phyloP scores from a whole-genome alignment of 1,140 invertebrate species.

The Drosophila mayri region DNA sequence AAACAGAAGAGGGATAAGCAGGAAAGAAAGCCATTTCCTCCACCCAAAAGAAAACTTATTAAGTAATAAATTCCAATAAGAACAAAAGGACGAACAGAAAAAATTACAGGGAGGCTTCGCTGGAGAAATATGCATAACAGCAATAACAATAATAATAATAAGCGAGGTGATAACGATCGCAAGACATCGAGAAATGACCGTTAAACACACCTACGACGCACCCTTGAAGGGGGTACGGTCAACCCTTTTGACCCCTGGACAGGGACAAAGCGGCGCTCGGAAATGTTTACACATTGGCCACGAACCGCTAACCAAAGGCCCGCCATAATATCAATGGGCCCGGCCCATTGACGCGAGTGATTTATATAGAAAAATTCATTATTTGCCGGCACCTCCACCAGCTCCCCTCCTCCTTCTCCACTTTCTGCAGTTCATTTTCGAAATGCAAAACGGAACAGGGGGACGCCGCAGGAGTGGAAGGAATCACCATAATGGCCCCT shows the following conservation, averaged over 20 bases:
- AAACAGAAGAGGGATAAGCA: not conserved
- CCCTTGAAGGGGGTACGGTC: slow-evolving; percentile 9
- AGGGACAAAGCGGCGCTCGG: slow-evolving; percentile 51
- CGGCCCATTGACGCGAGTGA: slow-evolving; percentile 78
- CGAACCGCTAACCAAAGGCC: not conserved
- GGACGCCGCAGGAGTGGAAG: no score
- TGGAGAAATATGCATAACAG: slow-evolving; percentile 58
- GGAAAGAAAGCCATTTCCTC: slow-evolving; percentile 53
- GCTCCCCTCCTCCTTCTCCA: not conserved
- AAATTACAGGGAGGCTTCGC: slow-evolving; percentile 31
- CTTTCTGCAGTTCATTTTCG: slow-evolving; percentile 54
- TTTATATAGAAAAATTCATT: slow-evolving; percentile 82
- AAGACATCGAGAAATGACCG: slow-evolving; percentile 82
- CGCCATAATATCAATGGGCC: slow-evolving; percentile 67
- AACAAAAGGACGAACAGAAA: slow-evolving; percentile 55
- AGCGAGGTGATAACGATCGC: slow-evolving; percentile 76
- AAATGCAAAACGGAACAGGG: slow-evolving; percentile 63
- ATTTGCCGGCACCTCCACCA: slow-evolving; percentile 58
- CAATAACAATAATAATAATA: slow-evolving; percentile 73
- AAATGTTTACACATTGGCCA: slow-evolving; percentile 58
- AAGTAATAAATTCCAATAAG: slow-evolving; percentile 82
- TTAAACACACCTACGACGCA: slow-evolving; percentile 78
- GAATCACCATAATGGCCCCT: slow-evolving; percentile 57
- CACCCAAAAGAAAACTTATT: slow-evolving; percentile 61
- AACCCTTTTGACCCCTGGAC: slow-evolving; percentile 64